phyloP scores from a whole-genome alignment of 2,797 vertebrate species.

The Babyrousa celebensis region DNA sequence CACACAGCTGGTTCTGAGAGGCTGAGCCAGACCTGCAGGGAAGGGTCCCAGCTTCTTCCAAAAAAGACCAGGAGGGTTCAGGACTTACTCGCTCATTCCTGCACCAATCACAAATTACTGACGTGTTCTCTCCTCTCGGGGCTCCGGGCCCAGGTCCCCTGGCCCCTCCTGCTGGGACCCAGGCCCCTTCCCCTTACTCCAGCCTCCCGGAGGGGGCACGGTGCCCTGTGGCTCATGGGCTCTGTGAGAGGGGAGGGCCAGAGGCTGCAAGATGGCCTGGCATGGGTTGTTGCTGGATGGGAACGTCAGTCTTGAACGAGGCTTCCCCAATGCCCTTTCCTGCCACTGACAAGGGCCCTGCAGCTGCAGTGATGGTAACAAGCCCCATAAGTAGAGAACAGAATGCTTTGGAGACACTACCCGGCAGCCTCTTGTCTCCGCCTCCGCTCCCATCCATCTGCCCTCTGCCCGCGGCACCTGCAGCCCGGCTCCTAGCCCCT shows the following conservation, averaged over 20 bases:
- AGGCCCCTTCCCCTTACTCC: not conserved
- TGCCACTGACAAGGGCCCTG: not conserved
- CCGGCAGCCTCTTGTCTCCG: not conserved
- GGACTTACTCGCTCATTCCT: not conserved
- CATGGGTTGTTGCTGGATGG: fast-evolving
- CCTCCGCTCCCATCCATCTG: slow-evolving; percentile 32
- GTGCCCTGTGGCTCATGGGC: not conserved
- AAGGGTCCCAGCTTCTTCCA: not conserved
- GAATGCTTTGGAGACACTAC: fast-evolving
- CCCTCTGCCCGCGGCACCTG: not conserved
- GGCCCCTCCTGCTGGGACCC: not conserved
- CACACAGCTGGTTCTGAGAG: not conserved
- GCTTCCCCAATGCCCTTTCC: not conserved
- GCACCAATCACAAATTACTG: not conserved
- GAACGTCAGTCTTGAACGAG: not conserved
- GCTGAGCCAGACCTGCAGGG: not conserved
- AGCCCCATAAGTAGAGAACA: not conserved
- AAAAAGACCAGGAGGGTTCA: not conserved
- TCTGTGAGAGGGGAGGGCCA: not conserved
- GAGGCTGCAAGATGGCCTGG: not conserved
- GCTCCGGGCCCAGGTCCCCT: not conserved
- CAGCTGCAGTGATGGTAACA: not conserved
- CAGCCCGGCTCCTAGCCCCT: not conserved
- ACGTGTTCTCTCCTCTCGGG: not conserved
- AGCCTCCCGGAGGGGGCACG: fast-evolving